Conservation (phyloP, 2,113 vertebrate species). For the Calyptommatus sinebrachiatus region DNA sequence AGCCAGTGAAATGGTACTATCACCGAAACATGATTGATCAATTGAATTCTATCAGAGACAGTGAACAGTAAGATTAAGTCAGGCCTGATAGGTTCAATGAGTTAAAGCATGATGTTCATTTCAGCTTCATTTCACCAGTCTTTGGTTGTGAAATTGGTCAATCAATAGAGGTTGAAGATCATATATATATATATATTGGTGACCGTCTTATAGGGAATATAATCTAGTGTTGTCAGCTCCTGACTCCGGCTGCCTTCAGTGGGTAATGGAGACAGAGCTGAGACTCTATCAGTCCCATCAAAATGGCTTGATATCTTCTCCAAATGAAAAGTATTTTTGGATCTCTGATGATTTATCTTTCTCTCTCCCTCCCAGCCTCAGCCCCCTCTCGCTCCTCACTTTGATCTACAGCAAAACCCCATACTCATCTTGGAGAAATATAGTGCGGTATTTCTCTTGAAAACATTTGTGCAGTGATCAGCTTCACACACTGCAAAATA, state of each 20-base stretch:
- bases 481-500: slow-evolving; percentile 57
- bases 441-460: slow-evolving; percentile 82
- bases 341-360: slow-evolving; percentile 80
- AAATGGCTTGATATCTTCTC: slow-evolving; percentile 82
- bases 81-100: slow-evolving; percentile 96
- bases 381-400: slow-evolving; percentile 51
- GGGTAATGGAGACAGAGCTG: slow-evolving; percentile 80
- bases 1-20: slow-evolving; percentile 99
- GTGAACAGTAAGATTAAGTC: slow-evolving; percentile 98
- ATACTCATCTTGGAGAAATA: slow-evolving; percentile 78
- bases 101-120: slow-evolving; percentile 97
- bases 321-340: slow-evolving; percentile 89
- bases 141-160: slow-evolving; percentile 94
- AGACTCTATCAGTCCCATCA: slow-evolving; percentile 78
- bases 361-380: slow-evolving; percentile 29
- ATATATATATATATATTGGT: slow-evolving; percentile 84
- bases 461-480: slow-evolving; percentile 81
- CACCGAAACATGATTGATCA: slow-evolving; percentile 99
- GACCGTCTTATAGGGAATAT: slow-evolving; percentile 83
- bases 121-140: slow-evolving; percentile 95
- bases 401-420: slow-evolving; percentile 69
- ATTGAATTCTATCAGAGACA: slow-evolving; percentile 99
- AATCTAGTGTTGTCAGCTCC: slow-evolving; percentile 76
- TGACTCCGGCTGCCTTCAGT: slow-evolving; percentile 71
- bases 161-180: slow-evolving; percentile 95